These are phyloP conservation scores for Polyommatus iphigenia DNA, from an alignment of 2,888 invertebrate genomes.

Conservation along the genomic window DNA sequence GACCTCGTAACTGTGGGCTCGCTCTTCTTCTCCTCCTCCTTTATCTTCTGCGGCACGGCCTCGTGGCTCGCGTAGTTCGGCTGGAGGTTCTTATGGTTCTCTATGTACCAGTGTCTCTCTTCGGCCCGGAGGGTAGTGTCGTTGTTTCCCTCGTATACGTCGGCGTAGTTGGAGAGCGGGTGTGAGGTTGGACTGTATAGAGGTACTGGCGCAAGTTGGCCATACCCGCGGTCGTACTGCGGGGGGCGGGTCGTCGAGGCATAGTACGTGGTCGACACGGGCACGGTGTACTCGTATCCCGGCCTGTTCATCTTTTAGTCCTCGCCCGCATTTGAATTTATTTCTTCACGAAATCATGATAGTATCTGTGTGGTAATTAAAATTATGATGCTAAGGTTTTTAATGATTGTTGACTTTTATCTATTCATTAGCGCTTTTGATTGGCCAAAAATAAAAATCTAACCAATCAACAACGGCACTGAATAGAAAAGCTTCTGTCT, in stretches of 20 bases:
- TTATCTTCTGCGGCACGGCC: conserved; percentile 69
- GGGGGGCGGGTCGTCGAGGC: conserved; percentile 71
- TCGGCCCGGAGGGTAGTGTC: conserved; percentile 76
- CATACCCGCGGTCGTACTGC: conserved; percentile 73
- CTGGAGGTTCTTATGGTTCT: conserved; percentile 74
- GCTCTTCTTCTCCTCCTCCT: conserved; percentile 72
- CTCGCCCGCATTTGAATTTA: conserved; percentile 72
- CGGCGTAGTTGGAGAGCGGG: conserved; percentile 74
- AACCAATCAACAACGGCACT: background rate
- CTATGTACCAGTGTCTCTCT: conserved; percentile 77
- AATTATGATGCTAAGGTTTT: no score
- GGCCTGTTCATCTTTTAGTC: conserved; percentile 77
- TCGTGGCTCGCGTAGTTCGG: conserved; percentile 63
- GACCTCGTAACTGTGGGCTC: conserved; percentile 64
- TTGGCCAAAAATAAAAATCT: background rate
- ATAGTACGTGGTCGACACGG: conserved; percentile 72
- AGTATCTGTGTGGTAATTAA: conserved; percentile 46
- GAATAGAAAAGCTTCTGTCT: background rate
- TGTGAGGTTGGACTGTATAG: conserved; percentile 72
- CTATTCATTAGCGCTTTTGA: background rate
- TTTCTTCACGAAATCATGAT: conserved; percentile 52
- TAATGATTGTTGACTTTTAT: background rate
- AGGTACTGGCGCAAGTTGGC: conserved; percentile 65
- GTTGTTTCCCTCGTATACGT: conserved; percentile 77
- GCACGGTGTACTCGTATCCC: conserved; percentile 76